Evolutionary conservation across 2,888 invertebrate genomes (phyloP), one percentile per base, ranked within the genome.

Genomic region (Chalcis sispes): DNA sequence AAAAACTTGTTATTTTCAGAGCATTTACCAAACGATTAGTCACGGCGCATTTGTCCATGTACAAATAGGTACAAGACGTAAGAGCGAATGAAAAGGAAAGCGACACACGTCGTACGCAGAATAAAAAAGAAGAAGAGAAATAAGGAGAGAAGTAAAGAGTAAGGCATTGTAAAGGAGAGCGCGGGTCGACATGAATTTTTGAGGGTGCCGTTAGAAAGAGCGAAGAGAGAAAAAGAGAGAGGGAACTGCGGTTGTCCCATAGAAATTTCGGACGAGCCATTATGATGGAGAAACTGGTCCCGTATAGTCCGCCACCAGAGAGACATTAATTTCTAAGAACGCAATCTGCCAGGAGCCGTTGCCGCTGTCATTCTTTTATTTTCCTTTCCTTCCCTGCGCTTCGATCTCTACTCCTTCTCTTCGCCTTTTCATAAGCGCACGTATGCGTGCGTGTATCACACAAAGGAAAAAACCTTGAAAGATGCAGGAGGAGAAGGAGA

Each of bases 261-360:
- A 82, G 85, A 83, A 83, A 71, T 80, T 50, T 83, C 71, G 69
- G 74, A 40, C 70, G 76, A 70, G 75, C 42, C 7, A 83, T 84
- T 83, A 83, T 83, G 81, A 81, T 79, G 70, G 75, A n/a, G n/a
- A n/a, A n/a, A n/a, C n/a, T n/a, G n/a, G n/a, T n/a, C 64, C 69
- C 74, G 65, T 76, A 79, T 78, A 20, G 5, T 50, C 50, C 79
- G 73, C 67, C 75, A 79, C 78, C 20, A 29, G 5, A 77, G 78
- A 81, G 59, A 70, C 82, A 84, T 86, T 84, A 85, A 86, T 86
- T 85, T 81, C 80, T 84, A 80, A 86, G 84, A 83, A 83, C 79
- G 81, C 83, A 82, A 85, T 85, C 82, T 82, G 79, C 79, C 72
- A 69, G 75, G 58, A 74, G 27, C 25, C 36, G 20, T n/a, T 56